Percentiles rank a stretch among this genome's conserved stretches.
Conservation (phyloP, 1,140 invertebrate genomes). For the Bursaphelenchus mucronatus region DNA sequence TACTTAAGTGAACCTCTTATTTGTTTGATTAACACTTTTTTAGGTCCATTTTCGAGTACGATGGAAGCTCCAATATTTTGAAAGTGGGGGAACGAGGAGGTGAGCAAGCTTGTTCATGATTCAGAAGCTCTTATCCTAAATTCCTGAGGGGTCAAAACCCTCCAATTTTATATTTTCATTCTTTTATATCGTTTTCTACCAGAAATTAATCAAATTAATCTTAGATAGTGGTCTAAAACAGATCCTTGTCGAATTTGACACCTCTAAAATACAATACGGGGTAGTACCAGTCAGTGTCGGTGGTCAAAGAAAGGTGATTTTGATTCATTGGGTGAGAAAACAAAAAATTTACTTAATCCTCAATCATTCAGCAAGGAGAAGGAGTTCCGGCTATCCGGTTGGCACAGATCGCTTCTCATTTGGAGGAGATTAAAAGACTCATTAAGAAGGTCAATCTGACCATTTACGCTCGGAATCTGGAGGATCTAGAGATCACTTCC, state of each 20-base stretch:
- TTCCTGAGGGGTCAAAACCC: neutral
- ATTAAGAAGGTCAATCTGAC: conserved; percentile 43
- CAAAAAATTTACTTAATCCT: conserved; percentile 26
- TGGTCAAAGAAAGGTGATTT: conserved; percentile 41
- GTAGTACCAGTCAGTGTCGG: conserved; percentile 26
- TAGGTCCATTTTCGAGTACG: conserved; percentile 53
- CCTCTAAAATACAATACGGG: conserved; percentile 49
- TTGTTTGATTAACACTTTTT: conserved; percentile 17
- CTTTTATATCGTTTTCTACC: neutral
- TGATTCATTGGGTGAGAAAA: conserved; percentile 53
- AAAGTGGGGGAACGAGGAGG: conserved; percentile 43
- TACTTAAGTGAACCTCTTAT: conserved; percentile 3
- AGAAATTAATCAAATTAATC: conserved; percentile 28
- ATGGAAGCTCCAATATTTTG: conserved; percentile 50
- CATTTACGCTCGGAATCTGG: conserved; percentile 43
- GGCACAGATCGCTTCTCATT: conserved; percentile 40
- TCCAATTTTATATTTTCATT: conserved; percentile 2
- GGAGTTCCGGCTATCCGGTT: conserved; percentile 37
- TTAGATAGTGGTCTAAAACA: conserved; percentile 46
- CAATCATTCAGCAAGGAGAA: conserved; percentile 46
- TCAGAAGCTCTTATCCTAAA: conserved; percentile 1
- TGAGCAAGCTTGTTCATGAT: conserved; percentile 22
- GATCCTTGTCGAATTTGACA: conserved; percentile 29
- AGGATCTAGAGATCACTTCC: conserved; percentile 37
- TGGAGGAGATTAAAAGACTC: conserved; percentile 41